These are phyloP conservation scores for Catostomus latipinnis DNA, from an alignment of 2,797 vertebrate species.

Conservation along the genomic window DNA sequence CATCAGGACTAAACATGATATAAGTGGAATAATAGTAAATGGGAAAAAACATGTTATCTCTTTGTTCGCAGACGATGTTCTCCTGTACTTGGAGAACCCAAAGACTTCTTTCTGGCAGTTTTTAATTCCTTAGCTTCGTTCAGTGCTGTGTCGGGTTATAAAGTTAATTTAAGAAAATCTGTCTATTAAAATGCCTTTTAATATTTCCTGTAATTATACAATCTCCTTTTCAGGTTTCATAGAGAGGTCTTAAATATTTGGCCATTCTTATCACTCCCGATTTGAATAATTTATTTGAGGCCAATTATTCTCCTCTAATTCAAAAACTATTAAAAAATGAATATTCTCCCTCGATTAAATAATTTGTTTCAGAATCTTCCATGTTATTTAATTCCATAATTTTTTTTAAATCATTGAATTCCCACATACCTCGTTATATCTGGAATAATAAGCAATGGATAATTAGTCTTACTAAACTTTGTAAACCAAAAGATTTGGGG, in stretches of 20 bases:
- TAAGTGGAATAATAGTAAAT: too few relatives aligned
- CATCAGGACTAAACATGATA: too few relatives aligned
- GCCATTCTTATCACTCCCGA: not conserved
- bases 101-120: not conserved
- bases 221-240: conserved; percentile 3
- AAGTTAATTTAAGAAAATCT: not conserved
- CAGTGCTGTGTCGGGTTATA: conserved; percentile 1
- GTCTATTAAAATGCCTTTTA: not conserved
- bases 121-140: not conserved
- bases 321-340: not conserved
- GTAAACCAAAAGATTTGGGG: too few relatives aligned
- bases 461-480: too few relatives aligned
- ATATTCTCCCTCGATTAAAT: not conserved
- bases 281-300: not conserved
- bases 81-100: not conserved
- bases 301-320: not conserved
- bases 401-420: not conserved
- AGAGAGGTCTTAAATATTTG: not conserved
- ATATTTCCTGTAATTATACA: not conserved
- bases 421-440: too few relatives aligned
- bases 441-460: too few relatives aligned
- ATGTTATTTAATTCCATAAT: not conserved
- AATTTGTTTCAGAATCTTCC: not conserved
- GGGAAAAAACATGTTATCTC: too few relatives aligned
- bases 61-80: too few relatives aligned